Base-by-base conservation (phyloP, 2,113 vertebrate species). In the Dasyurus viverrinus region DNA sequence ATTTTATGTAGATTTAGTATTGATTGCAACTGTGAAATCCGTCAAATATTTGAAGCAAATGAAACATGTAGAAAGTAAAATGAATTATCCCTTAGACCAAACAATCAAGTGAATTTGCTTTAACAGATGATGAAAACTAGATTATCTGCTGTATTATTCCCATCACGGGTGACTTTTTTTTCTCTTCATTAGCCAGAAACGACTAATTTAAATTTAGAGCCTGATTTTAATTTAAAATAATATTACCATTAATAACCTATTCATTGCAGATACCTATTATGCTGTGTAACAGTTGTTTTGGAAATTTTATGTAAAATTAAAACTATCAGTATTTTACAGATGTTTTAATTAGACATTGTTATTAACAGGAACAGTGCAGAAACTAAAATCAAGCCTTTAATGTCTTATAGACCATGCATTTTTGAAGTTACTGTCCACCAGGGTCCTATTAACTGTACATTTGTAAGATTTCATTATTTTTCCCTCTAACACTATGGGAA, bases 301-400 rank as follows among this genome's bases (percentile, higher is more conserved):
- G 97, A 98, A 60, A 95, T 98, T 98, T 98, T 97, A 97, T 98
- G 96, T 98, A 98, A 98, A 98, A 98, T 98, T 98, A 98, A 98
- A 98, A 98, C 98, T 98, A 98, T 98, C 97, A 98, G 96, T 97
- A 95, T 97, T 98, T 98, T 98, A 98, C 98, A 98, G 98, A 98
- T 98, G 98, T 98, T 99, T 99, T 98, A 99, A 98, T 98, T 99
- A 99, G 98, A 97, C 97, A 97, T 96, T 97, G 97, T 99, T 98
- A 98, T 98, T 98, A 98, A 98, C 98, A 98, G 98, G 97, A 98
- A 98, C 98, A 97, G 98, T 98, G 94, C 95, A 98, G 98, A 97
- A 98, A 97, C 96, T 97, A 97, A 98, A 97, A 96, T 94, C 97
- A 97, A 97, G 96, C 97, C 96, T 96, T 97, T 98, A 98, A 98